These are phyloP conservation scores for Coenobita brevimanus DNA, from an alignment of 1,140 invertebrate genomes.

Conservation along the genomic window DNA sequence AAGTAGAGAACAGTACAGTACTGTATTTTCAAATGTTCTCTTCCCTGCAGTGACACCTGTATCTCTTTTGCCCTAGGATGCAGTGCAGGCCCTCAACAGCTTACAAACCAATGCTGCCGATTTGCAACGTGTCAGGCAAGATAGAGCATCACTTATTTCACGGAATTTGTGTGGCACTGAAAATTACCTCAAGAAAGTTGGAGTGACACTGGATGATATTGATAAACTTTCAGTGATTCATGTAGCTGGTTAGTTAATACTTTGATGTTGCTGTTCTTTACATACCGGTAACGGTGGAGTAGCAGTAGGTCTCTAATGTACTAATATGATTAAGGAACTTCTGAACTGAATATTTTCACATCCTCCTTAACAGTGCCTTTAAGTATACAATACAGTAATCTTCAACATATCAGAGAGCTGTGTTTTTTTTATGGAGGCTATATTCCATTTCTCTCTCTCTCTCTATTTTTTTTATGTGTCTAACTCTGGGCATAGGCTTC, in stretches of 20 bases:
- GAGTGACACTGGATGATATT: slow-evolving; percentile 79
- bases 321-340: too few relatives aligned
- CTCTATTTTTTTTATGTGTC: too few relatives aligned
- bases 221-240: slow-evolving; percentile 73
- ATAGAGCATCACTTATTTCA: slow-evolving; percentile 74
- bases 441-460: too few relatives aligned
- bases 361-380: too few relatives aligned
- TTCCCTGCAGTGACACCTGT: not conserved
- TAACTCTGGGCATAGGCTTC: too few relatives aligned
- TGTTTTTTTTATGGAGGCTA: too few relatives aligned
- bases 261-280: too few relatives aligned
- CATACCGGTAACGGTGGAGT: too few relatives aligned
- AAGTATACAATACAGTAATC: too few relatives aligned
- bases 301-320: too few relatives aligned
- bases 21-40: not conserved
- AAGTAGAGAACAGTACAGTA: not conserved
- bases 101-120: slow-evolving; percentile 82
- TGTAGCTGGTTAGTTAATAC: slow-evolving; percentile 57
- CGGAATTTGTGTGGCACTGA: slow-evolving; percentile 73
- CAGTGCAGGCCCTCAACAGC: slow-evolving; percentile 79
- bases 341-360: too few relatives aligned
- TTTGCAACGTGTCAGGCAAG: slow-evolving; percentile 75
- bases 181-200: slow-evolving; percentile 78
- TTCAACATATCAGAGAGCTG: too few relatives aligned
- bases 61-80: slow-evolving; percentile 76